Base-by-base conservation (phyloP, 2,888 invertebrate species). In the Eupithecia abbreviata region DNA sequence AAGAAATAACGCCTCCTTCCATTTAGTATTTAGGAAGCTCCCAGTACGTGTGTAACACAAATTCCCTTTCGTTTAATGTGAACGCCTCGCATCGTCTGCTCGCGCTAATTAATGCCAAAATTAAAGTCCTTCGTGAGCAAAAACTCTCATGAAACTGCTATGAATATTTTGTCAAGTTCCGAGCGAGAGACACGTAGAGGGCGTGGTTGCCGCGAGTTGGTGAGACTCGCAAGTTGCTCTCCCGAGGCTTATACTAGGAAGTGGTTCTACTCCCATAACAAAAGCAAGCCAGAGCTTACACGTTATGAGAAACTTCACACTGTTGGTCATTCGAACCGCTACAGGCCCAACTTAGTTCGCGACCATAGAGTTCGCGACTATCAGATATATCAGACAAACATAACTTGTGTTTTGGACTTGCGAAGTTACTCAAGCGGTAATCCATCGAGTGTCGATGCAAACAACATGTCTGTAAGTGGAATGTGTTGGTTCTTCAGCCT, bases 161-260 rank as follows among this genome's bases (percentile, higher is more conserved):
- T 74, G 74, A 77, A 77, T 77, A 77, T 77, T 73, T 51, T 51
- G 66, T n/a, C 73, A 62, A 73, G 75, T 75, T 75, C 72, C 42
- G 72, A 41, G 70, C 62, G 62, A 58, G 72, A 75, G 67, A 73
- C 65, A 73, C 58, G 72, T 30, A 30, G 30, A 30, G 30, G 65
- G 15, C 68, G 45, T 70, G 42, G 51, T 41, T 71, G 49, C 30
- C 68, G 72, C 30, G 42, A 58, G 58, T 43, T 49, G 66, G 70
- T 66, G 62, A 45, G 51, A 55, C 73, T 71, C 77, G 13, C 55
- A 55, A n/a, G 55, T 55, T 55, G 51, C 55, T 2, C 55, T 55
- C 55, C n/a, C 55, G 55, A n/a, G n/a, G 55, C n/a, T 55, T n/a
- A 9, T 7, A 9, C 55, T 15, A 6, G n/a, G 55, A n/a, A 55